These are phyloP conservation scores for Leucophenga maculata DNA, from an alignment of 2,888 invertebrate genomes.

Conservation along the genomic window DNA sequence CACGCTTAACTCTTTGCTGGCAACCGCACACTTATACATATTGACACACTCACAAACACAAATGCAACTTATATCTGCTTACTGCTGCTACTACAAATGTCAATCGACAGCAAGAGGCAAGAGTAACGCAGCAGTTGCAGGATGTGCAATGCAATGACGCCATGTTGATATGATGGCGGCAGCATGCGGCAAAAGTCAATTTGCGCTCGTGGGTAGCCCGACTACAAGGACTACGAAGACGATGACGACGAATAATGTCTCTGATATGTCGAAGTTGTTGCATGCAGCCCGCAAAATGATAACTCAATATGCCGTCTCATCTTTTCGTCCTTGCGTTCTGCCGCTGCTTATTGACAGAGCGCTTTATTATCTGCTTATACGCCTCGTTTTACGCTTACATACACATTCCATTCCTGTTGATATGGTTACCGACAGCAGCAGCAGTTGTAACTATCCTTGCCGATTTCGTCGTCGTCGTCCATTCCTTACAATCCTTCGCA, in stretches of 20 bases:
- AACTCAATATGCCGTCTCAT: constrained; percentile 31
- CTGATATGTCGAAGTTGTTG: constrained; percentile 28
- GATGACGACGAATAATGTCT: constrained; percentile 9
- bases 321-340: constrained; percentile 37
- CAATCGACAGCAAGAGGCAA: not conserved
- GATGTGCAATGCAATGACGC: constrained; percentile 36
- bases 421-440: not conserved
- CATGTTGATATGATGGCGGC: constrained; percentile 21
- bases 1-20: constrained; percentile 6
- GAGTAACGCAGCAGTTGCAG: not conserved
- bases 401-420: not conserved
- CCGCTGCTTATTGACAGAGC: not conserved
- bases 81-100: no score
- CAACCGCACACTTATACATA: no score
- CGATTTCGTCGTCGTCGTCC: constrained; percentile 29
- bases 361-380: constrained; percentile 13
- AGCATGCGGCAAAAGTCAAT: constrained; percentile 59
- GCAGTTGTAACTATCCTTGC: not conserved
- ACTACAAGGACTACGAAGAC: no score
- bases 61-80: not conserved
- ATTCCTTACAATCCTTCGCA: constrained; percentile 1
- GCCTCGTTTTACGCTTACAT: constrained; percentile 1
- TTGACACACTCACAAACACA: not conserved
- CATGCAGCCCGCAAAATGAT: constrained; percentile 50
- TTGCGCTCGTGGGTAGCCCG: constrained; percentile 42